A percentile compares a stretch with the other conserved stretches of the same genome.
Evolutionary conservation across 1,140 invertebrate species (phyloP).

Genomic region (Pogonus chalceus): DNA sequence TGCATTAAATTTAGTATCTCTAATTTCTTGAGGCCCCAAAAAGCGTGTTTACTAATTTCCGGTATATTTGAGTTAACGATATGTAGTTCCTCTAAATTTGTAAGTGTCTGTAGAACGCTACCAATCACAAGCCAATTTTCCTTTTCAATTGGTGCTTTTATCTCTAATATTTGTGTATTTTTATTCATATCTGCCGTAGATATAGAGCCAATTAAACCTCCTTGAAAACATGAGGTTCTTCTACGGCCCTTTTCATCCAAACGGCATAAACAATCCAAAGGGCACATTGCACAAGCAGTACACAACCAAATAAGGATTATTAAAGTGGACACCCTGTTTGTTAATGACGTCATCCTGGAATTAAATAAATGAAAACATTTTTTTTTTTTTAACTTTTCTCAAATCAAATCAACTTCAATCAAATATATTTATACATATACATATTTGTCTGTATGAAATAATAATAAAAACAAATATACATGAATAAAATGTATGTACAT

Average conservation of each 20-base stretch:
- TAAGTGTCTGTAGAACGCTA: slow-evolving; percentile 54
- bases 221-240: slow-evolving; percentile 38
- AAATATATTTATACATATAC: too few species aligned
- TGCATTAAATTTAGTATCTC: slow-evolving; percentile 56
- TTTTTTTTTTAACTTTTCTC: too few species aligned
- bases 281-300: slow-evolving; percentile 31
- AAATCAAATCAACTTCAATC: too few species aligned
- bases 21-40: slow-evolving; percentile 65
- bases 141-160: slow-evolving; percentile 48
- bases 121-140: slow-evolving; percentile 55
- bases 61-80: slow-evolving; percentile 61
- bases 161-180: slow-evolving; percentile 53
- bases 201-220: slow-evolving; percentile 48
- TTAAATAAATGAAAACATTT: neutral
- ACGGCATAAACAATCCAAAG: slow-evolving; percentile 27
- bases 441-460: too few species aligned
- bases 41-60: slow-evolving; percentile 63
- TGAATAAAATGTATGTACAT: neutral
- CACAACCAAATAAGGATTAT: slow-evolving; percentile 29
- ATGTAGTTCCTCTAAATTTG: slow-evolving; percentile 53
- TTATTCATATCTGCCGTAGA: slow-evolving; percentile 50
- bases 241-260: slow-evolving; percentile 24
- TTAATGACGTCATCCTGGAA: neutral
- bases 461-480: too few species aligned
- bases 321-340: slow-evolving; percentile 17